Percentiles rank a stretch among this genome's conserved stretches.
phyloP scores from a whole-genome alignment of 2,888 invertebrate species.

The Elmis aenea region DNA sequence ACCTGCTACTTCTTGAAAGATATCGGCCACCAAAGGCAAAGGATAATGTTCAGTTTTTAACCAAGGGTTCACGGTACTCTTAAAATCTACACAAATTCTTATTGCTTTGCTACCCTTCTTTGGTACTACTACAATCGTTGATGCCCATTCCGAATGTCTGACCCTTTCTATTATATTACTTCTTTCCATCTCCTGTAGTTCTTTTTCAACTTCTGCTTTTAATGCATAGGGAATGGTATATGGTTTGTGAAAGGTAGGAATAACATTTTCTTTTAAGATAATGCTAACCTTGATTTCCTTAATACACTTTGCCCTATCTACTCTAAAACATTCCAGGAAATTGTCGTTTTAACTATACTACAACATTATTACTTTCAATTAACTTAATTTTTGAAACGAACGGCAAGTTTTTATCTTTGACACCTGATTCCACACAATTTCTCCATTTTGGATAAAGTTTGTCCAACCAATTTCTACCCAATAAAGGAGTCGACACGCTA shows the following conservation, averaged over 20 bases:
- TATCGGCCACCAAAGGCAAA: conserved; percentile 32
- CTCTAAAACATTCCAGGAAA: conserved; percentile 4
- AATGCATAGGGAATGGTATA: conserved; percentile 24
- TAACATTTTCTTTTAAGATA: conserved; percentile 11
- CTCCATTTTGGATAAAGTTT: conserved; percentile 10
- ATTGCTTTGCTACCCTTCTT: conserved; percentile 23
- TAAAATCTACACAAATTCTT: conserved; percentile 33
- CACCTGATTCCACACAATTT: no score
- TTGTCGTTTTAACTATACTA: not conserved
- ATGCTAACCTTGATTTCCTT: conserved; percentile 11
- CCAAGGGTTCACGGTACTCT: conserved; percentile 28
- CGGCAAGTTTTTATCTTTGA: no score
- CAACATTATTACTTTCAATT: not conserved
- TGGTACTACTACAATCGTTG: conserved; percentile 31
- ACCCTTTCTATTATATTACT: conserved; percentile 20
- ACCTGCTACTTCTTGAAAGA: conserved; percentile 29
- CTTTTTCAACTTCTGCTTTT: conserved; percentile 21
- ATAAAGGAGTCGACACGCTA: conserved; percentile 12
- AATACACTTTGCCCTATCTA: conserved; percentile 2
- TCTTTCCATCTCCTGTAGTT: conserved; percentile 21
- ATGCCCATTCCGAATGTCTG: conserved; percentile 26
- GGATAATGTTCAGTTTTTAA: conserved; percentile 30
- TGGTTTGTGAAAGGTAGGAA: conserved; percentile 24
- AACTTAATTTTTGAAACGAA: no score
- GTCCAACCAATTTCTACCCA: conserved; percentile 18